These are phyloP conservation scores for Pachyramphus minor DNA, from an alignment of 2,113 vertebrate species.

Conservation along the genomic window DNA sequence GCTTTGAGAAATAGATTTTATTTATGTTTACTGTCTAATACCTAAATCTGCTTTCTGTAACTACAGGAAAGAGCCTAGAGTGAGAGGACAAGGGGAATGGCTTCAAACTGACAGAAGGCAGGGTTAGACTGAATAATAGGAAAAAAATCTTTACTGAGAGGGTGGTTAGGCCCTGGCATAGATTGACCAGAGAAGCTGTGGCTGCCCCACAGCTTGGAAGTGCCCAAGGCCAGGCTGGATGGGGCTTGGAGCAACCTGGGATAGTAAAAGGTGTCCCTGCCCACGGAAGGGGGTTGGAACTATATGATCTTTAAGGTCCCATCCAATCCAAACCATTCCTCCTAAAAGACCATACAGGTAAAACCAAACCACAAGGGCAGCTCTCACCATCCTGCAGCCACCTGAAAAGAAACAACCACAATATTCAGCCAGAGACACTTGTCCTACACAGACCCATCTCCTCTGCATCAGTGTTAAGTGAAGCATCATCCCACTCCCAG, in stretches of 20 bases:
- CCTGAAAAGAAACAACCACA: background rate
- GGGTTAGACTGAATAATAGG: too few species aligned
- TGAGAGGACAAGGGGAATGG: background rate
- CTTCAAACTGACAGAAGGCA: background rate
- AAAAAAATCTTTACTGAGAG: background rate
- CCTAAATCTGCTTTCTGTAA: background rate
- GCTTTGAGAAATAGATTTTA: background rate
- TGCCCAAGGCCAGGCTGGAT: background rate
- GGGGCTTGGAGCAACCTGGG: background rate
- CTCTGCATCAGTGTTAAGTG: background rate
- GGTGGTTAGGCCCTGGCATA: background rate
- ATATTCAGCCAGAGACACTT: background rate
- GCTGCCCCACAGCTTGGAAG: background rate
- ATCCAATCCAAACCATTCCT: background rate
- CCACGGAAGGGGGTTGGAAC: background rate
- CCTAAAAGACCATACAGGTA: background rate
- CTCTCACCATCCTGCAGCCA: background rate
- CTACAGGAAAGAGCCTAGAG: background rate
- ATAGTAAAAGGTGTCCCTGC: background rate
- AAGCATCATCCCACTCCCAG: background rate
- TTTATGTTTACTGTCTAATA: background rate
- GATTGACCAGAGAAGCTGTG: background rate
- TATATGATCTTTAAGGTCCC: background rate
- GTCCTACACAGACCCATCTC: background rate
- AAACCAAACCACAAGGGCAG: background rate